phyloP scores from a whole-genome alignment of 2,797 vertebrate genomes.

The Danio choprae region DNA sequence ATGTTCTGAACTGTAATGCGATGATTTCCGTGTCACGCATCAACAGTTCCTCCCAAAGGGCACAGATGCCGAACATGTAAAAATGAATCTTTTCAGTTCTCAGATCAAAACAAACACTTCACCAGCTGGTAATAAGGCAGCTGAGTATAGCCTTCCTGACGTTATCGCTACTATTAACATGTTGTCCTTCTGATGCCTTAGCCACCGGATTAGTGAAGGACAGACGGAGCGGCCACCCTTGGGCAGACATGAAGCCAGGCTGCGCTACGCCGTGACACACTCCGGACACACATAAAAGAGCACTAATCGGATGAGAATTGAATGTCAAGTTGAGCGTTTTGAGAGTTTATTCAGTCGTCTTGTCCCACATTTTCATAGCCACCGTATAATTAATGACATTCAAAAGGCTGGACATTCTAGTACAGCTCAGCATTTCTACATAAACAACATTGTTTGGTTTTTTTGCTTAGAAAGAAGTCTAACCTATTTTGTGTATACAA shows the following conservation, averaged over 20 bases:
- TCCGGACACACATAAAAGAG: slow-evolving; percentile 1
- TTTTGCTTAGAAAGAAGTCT: too few relatives aligned
- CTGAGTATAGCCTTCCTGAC: slow-evolving; percentile 8
- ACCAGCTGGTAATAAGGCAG: neutral
- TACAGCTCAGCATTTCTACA: neutral
- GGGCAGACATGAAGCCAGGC: slow-evolving; percentile 23
- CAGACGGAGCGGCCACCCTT: slow-evolving; percentile 11
- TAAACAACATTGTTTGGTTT: neutral
- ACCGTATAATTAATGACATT: neutral
- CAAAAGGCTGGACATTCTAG: neutral
- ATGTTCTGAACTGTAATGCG: neutral
- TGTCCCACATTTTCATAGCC: neutral
- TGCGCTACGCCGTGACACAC: neutral
- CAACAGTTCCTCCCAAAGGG: neutral
- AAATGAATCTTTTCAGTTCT: neutral
- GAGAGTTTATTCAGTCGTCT: neutral
- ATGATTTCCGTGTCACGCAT: slow-evolving; percentile 6
- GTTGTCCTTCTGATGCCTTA: slow-evolving; percentile 43
- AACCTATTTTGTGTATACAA: too few relatives aligned
- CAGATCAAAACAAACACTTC: neutral
- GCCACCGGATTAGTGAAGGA: slow-evolving; percentile 35
- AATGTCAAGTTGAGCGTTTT: slow-evolving; percentile 2
- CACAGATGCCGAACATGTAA: neutral
- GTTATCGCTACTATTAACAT: neutral
- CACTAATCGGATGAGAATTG: slow-evolving; percentile 9